A percentile compares a stretch with the other conserved stretches of the same genome.
These are phyloP conservation scores for Caenorhabditis sp. DNA, from an alignment of 2,888 invertebrate genomes.

Conservation along the genomic window DNA sequence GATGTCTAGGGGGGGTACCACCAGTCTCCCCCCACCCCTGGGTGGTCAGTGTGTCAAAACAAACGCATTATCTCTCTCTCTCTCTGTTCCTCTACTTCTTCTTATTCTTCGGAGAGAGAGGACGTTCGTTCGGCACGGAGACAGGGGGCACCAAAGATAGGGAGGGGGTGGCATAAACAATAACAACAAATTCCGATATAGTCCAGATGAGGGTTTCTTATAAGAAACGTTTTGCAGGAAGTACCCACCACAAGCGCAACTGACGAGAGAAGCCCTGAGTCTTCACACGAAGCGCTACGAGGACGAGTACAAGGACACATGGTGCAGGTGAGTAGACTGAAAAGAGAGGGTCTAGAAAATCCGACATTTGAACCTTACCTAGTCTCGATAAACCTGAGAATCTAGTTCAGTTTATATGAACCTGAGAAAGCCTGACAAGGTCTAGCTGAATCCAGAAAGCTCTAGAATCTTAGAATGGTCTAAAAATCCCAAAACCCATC, in stretches of 20 bases:
- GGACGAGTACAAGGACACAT: conserved; percentile 79
- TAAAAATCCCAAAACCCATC: too few species aligned
- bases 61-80: conserved; percentile 62
- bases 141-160: background rate
- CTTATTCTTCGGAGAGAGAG: background rate
- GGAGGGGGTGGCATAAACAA: conserved; percentile 36
- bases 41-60: conserved; percentile 62
- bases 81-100: background rate
- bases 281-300: conserved; percentile 80
- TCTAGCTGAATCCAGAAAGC: too few species aligned
- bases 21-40: conserved; percentile 40
- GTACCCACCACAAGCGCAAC: conserved; percentile 67
- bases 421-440: too few species aligned
- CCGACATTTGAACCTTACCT: too few species aligned
- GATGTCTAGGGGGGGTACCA: conserved; percentile 29
- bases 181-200: conserved; percentile 31
- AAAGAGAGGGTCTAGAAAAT: background rate
- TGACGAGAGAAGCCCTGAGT: conserved; percentile 79
- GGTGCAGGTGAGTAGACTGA: conserved; percentile 67
- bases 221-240: conserved; percentile 63
- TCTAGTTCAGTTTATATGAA: too few species aligned
- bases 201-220: background rate
- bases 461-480: too few species aligned
- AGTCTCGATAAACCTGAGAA: too few species aligned
- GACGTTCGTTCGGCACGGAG: conserved; percentile 25